Base-by-base conservation (phyloP, 2,888 invertebrate genomes). In the Aleiodes leptofemur region DNA sequence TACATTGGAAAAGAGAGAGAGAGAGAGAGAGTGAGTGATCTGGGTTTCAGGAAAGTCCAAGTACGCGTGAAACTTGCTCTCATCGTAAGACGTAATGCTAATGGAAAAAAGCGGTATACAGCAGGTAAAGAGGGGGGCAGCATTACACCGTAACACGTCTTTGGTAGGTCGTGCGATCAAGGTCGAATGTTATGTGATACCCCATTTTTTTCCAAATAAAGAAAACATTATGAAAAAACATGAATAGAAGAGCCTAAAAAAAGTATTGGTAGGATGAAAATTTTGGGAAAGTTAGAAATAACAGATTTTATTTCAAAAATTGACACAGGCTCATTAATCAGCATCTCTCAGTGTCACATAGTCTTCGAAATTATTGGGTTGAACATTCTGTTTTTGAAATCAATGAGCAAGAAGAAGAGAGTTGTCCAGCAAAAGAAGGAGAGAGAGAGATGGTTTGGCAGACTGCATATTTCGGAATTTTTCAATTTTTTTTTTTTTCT, bases 161-260 rank as follows among this genome's bases (percentile, higher is more conserved):
- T 79, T 79, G 78, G 76, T 76, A 76, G 76, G 78, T 78, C 77
- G 75, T 73, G 70, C 78, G 80, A 79, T 78, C 80, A 80, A 80
- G 80, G 80, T 80, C 79, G 80, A 76, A 76, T 80, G 77, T 79
- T 68, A 51, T 68, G 68, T 50, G 64, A 64, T 64, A 43, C 64
- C 64, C 14, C 9, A 9, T 61, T 61, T 16, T 56, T 11, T 56
- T 56, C 23, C 56, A 56, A 9, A 34, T 59, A 64, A 64, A 43
- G 64, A 64, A 64, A 64, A 16, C 14, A 23, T 43, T 43, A 43
- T 11, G 6, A 64, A 64, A 64, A 16, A 16, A 23, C 43, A 53
- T 14, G n/a, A 14, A 38, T 38, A n/a, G 38, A n/a, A 16, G 43
- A 38, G 14, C 43, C 34, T 38, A 43, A 43, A 61, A 38, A 14